phyloP scores from a whole-genome alignment of 2,113 vertebrate genomes.

The Neopipo cinnamomea region DNA sequence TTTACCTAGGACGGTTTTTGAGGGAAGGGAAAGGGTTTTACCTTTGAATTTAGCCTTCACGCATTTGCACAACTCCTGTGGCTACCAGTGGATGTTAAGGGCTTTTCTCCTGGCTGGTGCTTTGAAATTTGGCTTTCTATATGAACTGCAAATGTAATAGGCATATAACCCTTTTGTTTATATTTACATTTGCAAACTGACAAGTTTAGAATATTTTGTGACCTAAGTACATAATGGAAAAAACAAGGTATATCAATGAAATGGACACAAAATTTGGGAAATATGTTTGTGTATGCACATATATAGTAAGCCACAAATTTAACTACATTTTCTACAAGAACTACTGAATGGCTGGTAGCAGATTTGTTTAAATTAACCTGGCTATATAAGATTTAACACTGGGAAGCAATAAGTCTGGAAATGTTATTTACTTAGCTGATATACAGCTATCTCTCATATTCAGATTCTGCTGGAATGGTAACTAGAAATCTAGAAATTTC shows the following conservation, averaged over 20 bases:
- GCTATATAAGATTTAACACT: not conserved
- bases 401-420: not conserved
- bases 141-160: not conserved
- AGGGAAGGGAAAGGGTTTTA: not conserved
- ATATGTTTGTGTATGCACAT: not conserved
- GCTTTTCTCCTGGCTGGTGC: not conserved
- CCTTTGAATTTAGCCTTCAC: not conserved
- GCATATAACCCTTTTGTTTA: not conserved
- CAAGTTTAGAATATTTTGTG: not conserved
- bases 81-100: not conserved
- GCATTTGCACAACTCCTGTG: not conserved
- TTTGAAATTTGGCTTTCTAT: not conserved
- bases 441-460: not conserved
- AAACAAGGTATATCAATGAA: not conserved
- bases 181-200: not conserved
- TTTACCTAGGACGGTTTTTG: not conserved
- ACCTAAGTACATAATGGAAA: not conserved
- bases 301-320: not conserved
- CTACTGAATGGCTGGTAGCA: not conserved
- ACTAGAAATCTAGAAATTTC: constrained; percentile 9
- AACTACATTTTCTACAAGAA: not conserved
- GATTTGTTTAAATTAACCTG: constrained; percentile 8
- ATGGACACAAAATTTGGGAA: not conserved
- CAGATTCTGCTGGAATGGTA: not conserved
- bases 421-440: constrained; percentile 2